phyloP scores from a whole-genome alignment of 2,797 vertebrate species.

The Alcedo atthis region DNA sequence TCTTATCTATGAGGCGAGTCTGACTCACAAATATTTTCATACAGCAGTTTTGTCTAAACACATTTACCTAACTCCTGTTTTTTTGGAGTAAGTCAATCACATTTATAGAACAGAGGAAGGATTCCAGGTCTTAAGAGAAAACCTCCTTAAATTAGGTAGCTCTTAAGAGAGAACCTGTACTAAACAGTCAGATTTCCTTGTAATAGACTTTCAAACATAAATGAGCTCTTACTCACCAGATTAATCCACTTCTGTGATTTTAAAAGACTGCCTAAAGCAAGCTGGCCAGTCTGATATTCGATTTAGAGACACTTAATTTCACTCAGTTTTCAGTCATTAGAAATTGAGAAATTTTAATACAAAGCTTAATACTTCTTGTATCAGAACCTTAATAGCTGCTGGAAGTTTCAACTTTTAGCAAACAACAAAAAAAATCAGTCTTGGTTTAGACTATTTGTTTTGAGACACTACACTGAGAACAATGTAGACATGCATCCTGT shows the following conservation, averaged over 20 bases:
- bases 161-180: neutral
- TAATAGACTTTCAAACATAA: conserved; percentile 10
- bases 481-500: conserved; percentile 48
- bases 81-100: neutral
- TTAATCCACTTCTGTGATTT: conserved; percentile 29
- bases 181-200: neutral
- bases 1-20: neutral
- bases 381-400: neutral
- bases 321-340: neutral
- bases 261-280: conserved; percentile 23
- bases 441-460: neutral
- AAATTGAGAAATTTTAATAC: neutral
- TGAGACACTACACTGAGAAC: conserved; percentile 20
- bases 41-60: neutral
- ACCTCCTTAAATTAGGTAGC: neutral
- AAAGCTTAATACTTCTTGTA: neutral
- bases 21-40: neutral
- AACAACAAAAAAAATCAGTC: neutral
- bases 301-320: conserved; percentile 16
- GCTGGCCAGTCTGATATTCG: neutral
- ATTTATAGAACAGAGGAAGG: neutral
- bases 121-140: neutral
- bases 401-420: neutral
- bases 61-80: neutral
- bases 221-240: conserved; percentile 6